Evolutionary conservation across 2,797 vertebrate species (phyloP), one percentile per base, ranked within the genome.

Genomic region (Merluccius polli): DNA sequence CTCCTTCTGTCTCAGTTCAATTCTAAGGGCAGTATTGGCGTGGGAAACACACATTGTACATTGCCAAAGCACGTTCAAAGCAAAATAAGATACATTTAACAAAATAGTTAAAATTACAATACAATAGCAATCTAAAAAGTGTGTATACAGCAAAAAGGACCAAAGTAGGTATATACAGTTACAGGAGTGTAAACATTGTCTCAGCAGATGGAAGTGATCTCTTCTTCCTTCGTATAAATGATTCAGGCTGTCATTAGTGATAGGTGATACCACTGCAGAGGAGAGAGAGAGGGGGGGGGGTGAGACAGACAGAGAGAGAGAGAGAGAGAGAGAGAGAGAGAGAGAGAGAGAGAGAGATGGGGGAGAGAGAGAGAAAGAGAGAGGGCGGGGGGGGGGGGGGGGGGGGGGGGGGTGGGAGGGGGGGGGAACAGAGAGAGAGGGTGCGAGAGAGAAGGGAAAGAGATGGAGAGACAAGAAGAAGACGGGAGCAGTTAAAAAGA

Each of bases 181-280:
- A 80, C 77, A 81, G 81, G 73, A 74, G 78, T 69, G n/a, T 74
- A 80, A 73, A 59, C 82, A 85, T 79, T 77, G 11, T 9, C 82
- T 38, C 79, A 3, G 32, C 79, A 3, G 3, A n/a, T 44, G 74
- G 72, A 75, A 77, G 70, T n/a, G 73, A 86, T 77, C 79, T 10
- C 21, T 79, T 77, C 84, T 84, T 78, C 84, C 84, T 81, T 72
- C 0, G 0, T 85, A 86, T 92, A 84, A 92, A 89, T 91, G 82
- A 90, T 91, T 91, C 84, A 92, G 87, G 82, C 79, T 52, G n/a
- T 89, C 82, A 84, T 92, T 88, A 87, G 87, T n/a, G 84, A 88
- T 86, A 89, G 84, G 80, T 88, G 91, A 92, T 92, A 89, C 21
- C 77, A 77, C 86, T 83, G 88, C 84, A 87, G 63, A 80, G 83